A percentile compares a stretch with the other conserved stretches of the same genome.
phyloP scores from a whole-genome alignment of 2,888 invertebrate genomes.

The Petrolisthes manimaculis region DNA sequence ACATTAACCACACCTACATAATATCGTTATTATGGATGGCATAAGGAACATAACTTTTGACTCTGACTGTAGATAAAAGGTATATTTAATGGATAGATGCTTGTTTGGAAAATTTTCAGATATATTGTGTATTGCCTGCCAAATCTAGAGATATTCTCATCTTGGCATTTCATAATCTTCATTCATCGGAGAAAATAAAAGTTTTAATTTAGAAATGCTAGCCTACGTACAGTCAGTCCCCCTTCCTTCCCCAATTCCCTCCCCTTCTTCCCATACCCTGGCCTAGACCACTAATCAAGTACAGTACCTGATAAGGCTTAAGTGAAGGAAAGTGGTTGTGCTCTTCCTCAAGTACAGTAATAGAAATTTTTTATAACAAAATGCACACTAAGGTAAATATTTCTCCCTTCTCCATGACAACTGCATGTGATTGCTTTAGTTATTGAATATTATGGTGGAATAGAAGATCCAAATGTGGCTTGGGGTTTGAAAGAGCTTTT shows the following conservation, averaged over 20 bases:
- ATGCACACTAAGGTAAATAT: background rate
- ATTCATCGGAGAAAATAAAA: no score
- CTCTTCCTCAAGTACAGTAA: conserved; percentile 18
- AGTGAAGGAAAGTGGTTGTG: conserved; percentile 56
- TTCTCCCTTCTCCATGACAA: background rate
- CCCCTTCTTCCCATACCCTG: background rate
- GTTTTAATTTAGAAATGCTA: no score
- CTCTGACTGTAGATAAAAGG: no score
- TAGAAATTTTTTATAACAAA: no score
- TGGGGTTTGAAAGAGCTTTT: background rate
- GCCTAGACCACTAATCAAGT: conserved; percentile 48
- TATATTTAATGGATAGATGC: no score
- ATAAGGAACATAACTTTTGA: no score
- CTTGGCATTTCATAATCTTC: no score
- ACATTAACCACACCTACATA: no score
- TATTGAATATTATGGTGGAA: background rate
- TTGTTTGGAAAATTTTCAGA: no score
- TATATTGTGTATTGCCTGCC: conserved; percentile 41
- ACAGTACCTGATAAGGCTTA: conserved; percentile 61
- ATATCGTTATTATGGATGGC: no score
- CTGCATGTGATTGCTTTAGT: conserved; percentile 5
- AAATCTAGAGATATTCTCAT: background rate
- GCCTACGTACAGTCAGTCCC: background rate
- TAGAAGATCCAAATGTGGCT: background rate
- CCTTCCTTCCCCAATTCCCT: background rate